Base-by-base conservation (phyloP, 2,113 vertebrate genomes). In the Elephas maximus region DNA sequence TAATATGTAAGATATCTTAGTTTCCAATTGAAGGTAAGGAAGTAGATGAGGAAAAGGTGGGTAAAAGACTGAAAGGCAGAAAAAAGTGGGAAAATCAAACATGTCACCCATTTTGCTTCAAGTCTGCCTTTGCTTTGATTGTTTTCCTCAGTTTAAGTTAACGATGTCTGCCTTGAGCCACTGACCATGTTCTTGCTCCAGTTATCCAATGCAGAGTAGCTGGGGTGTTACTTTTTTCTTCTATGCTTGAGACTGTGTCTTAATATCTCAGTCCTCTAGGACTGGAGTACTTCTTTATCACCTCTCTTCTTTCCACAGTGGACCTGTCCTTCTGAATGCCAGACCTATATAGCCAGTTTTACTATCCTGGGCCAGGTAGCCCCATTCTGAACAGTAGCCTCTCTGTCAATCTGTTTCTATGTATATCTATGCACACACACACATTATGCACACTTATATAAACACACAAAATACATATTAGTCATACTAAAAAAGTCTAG, bases 1-100 rank as follows among this genome's bases (percentile, higher is more conserved):
- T 92, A 89, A 93, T 92, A 93, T 90, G 60, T 95, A 65, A 65
- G 48, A 65, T 41, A 71, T 4, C 21, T 65, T 37, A 44, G 5
- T 90, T 92, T 90, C 12, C 8, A 85, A 45, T 44, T 96, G 80
- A 92, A 95, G 76, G 28, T 71, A 91, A 94, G 74, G 74, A 84
- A 93, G 44, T 17, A 73, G 90, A 84, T 91, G 20, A 48, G 11
- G 20, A 60, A 96, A 60, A 45, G 37, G 77, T 51, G 60, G 74
- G 65, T 62, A 88, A 80, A 23, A 77, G n/a, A 37, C 45, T 73
- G 9, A 77, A 87, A 77, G 18, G 76, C 6, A 71, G 80, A 88
- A n/a, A 84, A 2, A 90, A 45, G 4, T 78, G 20, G 9, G 6
- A 14, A 84, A 62, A 73, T 41, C 33, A 67, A 95, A 71, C 33